Evolutionary conservation across 2,797 vertebrate genomes (phyloP), one percentile per base, ranked within the genome.

Genomic region (Craterocephalus amniculus): DNA sequence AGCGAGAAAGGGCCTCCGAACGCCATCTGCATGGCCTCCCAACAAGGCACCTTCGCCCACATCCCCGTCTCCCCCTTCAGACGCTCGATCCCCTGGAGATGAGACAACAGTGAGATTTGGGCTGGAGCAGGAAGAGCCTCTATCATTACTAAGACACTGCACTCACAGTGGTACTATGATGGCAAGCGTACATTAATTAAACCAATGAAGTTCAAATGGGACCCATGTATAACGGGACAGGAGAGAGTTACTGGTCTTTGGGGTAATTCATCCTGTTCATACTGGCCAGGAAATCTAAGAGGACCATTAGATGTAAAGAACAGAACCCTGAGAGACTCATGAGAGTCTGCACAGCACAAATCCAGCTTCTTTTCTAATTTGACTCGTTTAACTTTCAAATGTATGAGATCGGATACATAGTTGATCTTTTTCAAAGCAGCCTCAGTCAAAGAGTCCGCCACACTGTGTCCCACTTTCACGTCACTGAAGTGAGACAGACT

Each of bases 1-100:
- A 93, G 84, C 58, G 97, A 97, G 48, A 96, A 88, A 1, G 87
- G 76, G 2, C 96, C 96, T 0, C 97, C 96, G 0, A 97, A 99
- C 0, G 96, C 95, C 71, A 85, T 69, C 84, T 94, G 90, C 91
- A 97, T 89, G 12, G 94, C 93, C 78, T 94, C 93, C 95, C 97
- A 96, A 81, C 94, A 92, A 0, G 93, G 78, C 10, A 72, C 83
- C 90, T 85, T 96, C 83, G 93, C 93, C 96, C 97, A 96, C 20
- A 90, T 95, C 10, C 95, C 95, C 6, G 93, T 91, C 90, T 98
- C 95, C 4, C 96, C 93, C 79, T 99, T 97, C 70, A 99, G 94
- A 48, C 95, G 95, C 81, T 99, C 97, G 4, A 99, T 98, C 51
- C 95, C 96, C 97, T 99, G 92, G 5, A 74, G 83, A 74, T 72